Percentiles rank a stretch among this genome's conserved stretches.
phyloP scores from a whole-genome alignment of 2,797 vertebrate species.

The Tenualosa thibaudeaui region DNA sequence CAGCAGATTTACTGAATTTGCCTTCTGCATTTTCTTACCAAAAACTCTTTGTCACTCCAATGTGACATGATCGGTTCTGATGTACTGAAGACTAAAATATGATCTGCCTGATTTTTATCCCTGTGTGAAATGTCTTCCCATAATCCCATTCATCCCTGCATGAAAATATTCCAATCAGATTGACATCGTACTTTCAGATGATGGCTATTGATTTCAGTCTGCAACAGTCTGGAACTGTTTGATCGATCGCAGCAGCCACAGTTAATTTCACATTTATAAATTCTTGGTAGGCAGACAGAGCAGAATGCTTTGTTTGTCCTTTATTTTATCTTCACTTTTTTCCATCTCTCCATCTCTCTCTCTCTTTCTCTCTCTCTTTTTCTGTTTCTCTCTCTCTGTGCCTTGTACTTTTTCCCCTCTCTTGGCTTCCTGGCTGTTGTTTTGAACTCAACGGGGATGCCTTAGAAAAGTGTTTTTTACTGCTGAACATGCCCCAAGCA shows the following conservation, averaged over 20 bases:
- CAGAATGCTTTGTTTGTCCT: neutral
- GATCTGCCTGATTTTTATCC: neutral
- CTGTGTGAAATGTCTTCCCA: neutral
- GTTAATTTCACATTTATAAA: neutral
- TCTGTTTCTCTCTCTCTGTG: slow-evolving; percentile 36
- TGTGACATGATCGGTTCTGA: too few relatives aligned
- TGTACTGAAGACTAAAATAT: neutral
- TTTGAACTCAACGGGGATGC: slow-evolving; percentile 64
- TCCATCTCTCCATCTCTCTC: neutral
- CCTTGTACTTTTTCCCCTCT: slow-evolving; percentile 39
- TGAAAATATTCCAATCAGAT: neutral
- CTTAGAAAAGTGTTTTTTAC: slow-evolving; percentile 59
- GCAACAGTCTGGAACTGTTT: neutral
- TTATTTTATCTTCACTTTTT: slow-evolving; percentile 1
- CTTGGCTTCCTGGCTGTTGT: slow-evolving; percentile 59
- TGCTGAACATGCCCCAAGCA: slow-evolving; percentile 62
- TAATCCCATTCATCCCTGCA: neutral
- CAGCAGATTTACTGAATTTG: too few relatives aligned
- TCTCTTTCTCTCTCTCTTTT: neutral
- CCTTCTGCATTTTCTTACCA: too few relatives aligned
- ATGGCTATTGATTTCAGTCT: neutral
- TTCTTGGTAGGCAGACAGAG: neutral
- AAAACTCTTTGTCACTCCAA: too few relatives aligned
- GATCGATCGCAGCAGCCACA: neutral
- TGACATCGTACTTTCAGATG: neutral